These are phyloP conservation scores for Ethmia dodecea DNA, from an alignment of 2,888 invertebrate species.

Conservation along the genomic window DNA sequence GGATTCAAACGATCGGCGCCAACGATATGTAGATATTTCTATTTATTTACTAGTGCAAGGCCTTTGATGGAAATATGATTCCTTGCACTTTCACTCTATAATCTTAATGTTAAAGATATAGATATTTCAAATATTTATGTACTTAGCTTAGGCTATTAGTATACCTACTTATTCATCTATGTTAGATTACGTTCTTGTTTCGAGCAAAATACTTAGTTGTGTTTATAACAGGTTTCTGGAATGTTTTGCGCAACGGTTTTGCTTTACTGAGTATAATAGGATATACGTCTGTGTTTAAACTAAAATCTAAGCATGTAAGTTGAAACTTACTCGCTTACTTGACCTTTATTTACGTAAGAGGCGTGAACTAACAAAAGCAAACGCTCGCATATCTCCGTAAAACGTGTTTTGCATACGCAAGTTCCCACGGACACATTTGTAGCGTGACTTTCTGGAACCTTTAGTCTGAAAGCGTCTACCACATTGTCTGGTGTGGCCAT, in stretches of 20 bases:
- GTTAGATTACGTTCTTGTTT: neutral
- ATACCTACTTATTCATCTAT: too few relatives aligned
- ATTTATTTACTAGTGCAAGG: constrained; percentile 48
- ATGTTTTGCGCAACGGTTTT: constrained; percentile 4
- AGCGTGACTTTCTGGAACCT: constrained; percentile 31
- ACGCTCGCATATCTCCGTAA: constrained; percentile 33
- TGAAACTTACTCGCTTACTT: constrained; percentile 21
- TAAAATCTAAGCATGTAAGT: constrained; percentile 5
- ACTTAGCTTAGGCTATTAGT: too few relatives aligned
- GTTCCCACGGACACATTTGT: constrained; percentile 57
- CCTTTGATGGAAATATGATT: constrained; percentile 50
- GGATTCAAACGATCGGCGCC: constrained; percentile 40
- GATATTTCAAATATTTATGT: neutral
- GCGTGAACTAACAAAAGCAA: constrained; percentile 51
- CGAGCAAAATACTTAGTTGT: neutral
- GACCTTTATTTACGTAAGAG: constrained; percentile 62
- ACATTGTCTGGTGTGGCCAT: constrained; percentile 31
- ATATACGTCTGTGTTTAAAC: neutral
- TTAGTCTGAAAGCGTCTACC: constrained; percentile 50
- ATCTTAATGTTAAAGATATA: constrained; percentile 10
- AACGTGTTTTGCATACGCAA: constrained; percentile 43
- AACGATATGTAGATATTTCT: constrained; percentile 53
- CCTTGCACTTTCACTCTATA: constrained; percentile 39
- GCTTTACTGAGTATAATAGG: neutral
- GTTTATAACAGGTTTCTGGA: constrained; percentile 5